phyloP scores from a whole-genome alignment of 2,797 vertebrate genomes.

The Lepilemur septentrionalis region DNA sequence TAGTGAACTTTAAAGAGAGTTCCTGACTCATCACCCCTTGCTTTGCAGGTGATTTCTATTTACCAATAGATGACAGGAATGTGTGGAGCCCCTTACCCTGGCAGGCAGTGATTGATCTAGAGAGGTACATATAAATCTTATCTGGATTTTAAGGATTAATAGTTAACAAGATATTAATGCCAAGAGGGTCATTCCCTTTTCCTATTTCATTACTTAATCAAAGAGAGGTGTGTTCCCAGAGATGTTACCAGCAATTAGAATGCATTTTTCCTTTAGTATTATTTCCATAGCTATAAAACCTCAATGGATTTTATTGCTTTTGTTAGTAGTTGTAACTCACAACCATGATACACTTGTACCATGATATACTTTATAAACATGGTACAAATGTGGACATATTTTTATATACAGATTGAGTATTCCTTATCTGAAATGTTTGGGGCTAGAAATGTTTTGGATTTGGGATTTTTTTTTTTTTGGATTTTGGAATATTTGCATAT shows the following conservation, averaged over 20 bases:
- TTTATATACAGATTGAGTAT: neutral
- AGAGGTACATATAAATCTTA: neutral
- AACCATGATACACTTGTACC: no score
- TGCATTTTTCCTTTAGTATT: neutral
- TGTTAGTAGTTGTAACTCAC: neutral
- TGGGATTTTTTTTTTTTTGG: neutral
- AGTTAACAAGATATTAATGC: neutral
- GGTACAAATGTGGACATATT: neutral
- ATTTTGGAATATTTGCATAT: neutral
- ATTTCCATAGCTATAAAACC: neutral
- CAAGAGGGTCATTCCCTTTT: neutral
- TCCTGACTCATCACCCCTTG: neutral
- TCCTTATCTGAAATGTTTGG: neutral
- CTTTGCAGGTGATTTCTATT: neutral
- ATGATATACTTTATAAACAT: neutral
- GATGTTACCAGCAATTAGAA: neutral
- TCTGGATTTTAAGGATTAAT: neutral
- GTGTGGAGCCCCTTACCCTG: neutral
- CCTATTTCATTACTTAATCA: neutral
- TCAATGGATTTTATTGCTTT: neutral
- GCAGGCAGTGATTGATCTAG: neutral
- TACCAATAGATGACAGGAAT: neutral
- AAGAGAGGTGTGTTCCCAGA: neutral
- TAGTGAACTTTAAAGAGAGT: neutral
- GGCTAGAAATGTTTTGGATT: neutral